Evolutionary conservation across 2,797 vertebrate genomes (phyloP), one percentile per base, ranked within the genome.

Genomic region (Chromis chromis): DNA sequence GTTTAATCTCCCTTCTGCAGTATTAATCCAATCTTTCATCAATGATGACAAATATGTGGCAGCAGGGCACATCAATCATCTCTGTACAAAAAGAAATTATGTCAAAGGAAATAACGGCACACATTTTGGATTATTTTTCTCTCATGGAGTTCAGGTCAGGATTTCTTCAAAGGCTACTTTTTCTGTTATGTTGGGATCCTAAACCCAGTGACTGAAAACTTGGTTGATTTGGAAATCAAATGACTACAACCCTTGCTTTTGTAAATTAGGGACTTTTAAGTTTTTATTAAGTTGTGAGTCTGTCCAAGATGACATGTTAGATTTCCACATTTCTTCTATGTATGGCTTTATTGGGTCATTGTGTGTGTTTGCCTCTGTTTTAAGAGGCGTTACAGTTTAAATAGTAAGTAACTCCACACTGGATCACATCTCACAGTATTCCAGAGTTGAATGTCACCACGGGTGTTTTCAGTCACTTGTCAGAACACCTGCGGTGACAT

Each of bases 331-430:
- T 79, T 68, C 11, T 14, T 74, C 25, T 57, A 42, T 59, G 60
- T 78, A 56, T 74, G 54, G 63, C 70, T 81, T 79, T 60, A 63
- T 25, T 70, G 31, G 39, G 56, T 70, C 42, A 46, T 68, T 83
- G 59, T 70, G 62, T 58, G 71, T 44, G 39, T 83, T 80, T 60
- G 77, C 89, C 86, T 92, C 92, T 91, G 92, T 94, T 94, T 91
- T 91, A 93, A 76, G 90, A 90, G 92, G 88, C 63, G 44, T 66
- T 81, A 59, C 44, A 64, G 79, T 71, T 69, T 74, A 27, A 61
- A 55, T 16, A 52, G 50, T 24, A 21, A 55, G 59, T 39, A 75
- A 74, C 67, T 67, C 65, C 42, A 80, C 68, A 68, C 57, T 70
- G 48, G 55, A 63, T 61, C 69, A 13, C 48, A 33, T 48, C 12